Percentiles rank a stretch among this genome's conserved stretches.
Conservation (phyloP, 2,797 vertebrate species). For the Aplochiton taeniatus region DNA sequence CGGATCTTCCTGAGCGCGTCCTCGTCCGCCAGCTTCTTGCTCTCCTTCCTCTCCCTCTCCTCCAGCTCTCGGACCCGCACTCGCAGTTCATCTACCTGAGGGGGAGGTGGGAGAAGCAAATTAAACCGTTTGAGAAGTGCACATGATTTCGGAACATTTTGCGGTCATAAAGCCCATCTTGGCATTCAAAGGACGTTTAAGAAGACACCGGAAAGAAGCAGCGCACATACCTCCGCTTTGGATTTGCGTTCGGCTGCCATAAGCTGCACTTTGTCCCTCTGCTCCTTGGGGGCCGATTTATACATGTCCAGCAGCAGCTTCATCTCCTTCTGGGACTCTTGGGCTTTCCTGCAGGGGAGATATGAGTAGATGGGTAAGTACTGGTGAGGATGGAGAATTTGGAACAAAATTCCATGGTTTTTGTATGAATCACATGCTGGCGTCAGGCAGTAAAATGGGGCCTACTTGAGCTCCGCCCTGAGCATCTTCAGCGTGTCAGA, state of each 20-base stretch:
- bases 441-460: too few relatives aligned
- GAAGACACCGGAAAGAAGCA: background rate
- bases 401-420: background rate
- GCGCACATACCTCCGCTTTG: slow-evolving; percentile 85
- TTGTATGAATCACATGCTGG: too few relatives aligned
- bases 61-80: slow-evolving; percentile 86
- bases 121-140: background rate
- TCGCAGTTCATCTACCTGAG: slow-evolving; percentile 86
- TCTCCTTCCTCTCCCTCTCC: slow-evolving; percentile 88
- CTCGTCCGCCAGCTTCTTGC: slow-evolving; percentile 92
- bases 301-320: slow-evolving; percentile 94
- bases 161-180: background rate
- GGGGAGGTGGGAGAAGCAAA: background rate
- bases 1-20: slow-evolving; percentile 89
- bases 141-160: too few relatives aligned
- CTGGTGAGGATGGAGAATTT: background rate
- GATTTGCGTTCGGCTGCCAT: slow-evolving; percentile 94
- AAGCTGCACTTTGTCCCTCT: slow-evolving; percentile 93
- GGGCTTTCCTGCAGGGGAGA: slow-evolving; percentile 81
- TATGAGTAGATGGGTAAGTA: background rate
- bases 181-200: background rate
- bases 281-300: slow-evolving; percentile 92
- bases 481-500: slow-evolving; percentile 89
- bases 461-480: slow-evolving; percentile 86
- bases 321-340: slow-evolving; percentile 96